Conservation (phyloP, 2,113 vertebrate genomes). For the Mastomys natalensis region DNA sequence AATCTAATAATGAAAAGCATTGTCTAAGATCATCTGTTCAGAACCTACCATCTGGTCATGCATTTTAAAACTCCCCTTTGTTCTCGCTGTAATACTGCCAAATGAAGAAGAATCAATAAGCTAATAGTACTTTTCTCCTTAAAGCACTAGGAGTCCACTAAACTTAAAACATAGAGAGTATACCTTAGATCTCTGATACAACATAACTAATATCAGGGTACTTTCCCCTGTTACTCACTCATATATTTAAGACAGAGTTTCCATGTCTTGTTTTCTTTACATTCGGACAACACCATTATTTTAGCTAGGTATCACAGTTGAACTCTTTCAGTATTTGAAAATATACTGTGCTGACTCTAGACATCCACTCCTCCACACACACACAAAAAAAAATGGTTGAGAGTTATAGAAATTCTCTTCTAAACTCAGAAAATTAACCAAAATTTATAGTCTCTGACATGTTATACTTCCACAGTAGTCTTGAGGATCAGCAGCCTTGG, state of each 20-base stretch:
- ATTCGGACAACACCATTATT: slow-evolving; percentile 45
- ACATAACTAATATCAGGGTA: background rate
- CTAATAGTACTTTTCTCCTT: slow-evolving; percentile 36
- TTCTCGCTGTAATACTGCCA: slow-evolving; percentile 1
- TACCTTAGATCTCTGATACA: slow-evolving; percentile 14
- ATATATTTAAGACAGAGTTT: slow-evolving; percentile 48
- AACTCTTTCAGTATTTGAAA: slow-evolving; percentile 65
- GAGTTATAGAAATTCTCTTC: background rate
- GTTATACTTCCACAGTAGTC: background rate
- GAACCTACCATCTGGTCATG: background rate
- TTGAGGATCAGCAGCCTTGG: background rate
- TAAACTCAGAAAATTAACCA: slow-evolving; percentile 50
- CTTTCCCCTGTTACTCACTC: slow-evolving; percentile 43
- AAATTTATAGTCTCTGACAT: background rate
- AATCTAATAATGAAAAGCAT: slow-evolving; percentile 9
- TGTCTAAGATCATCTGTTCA: slow-evolving; percentile 44
- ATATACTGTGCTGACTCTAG: background rate
- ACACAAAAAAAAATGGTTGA: slow-evolving; percentile 7
- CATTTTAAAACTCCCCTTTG: slow-evolving; percentile 40
- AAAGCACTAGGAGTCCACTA: slow-evolving; percentile 59
- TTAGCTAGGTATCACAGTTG: slow-evolving; percentile 62
- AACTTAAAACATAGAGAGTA: slow-evolving; percentile 20
- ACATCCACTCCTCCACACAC: slow-evolving; percentile 23
- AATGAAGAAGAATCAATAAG: slow-evolving; percentile 50
- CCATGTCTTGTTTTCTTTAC: slow-evolving; percentile 42